A percentile compares a stretch with the other conserved stretches of the same genome.
These are phyloP conservation scores for Crypturellus tataupa DNA, from an alignment of 2,797 vertebrate species.

Conservation along the genomic window DNA sequence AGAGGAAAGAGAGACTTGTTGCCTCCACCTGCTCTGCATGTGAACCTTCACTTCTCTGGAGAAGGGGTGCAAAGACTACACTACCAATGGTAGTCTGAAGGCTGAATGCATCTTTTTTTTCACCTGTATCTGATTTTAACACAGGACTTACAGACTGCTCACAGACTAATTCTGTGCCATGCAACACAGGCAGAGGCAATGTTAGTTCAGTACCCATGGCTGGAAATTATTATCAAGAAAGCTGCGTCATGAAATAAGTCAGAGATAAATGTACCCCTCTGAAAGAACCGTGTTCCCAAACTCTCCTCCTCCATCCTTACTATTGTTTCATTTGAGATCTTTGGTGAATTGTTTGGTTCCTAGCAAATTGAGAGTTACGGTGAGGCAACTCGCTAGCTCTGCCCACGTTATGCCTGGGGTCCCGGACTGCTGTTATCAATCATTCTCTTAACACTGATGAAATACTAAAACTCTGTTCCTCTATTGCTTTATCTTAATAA, in stretches of 20 bases:
- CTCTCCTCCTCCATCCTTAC: neutral
- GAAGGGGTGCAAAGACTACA: neutral
- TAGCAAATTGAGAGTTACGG: neutral
- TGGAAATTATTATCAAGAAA: neutral
- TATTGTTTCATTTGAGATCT: neutral
- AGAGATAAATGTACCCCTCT: neutral
- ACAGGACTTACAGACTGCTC: neutral
- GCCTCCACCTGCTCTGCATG: neutral
- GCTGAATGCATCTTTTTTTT: neutral
- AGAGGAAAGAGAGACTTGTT: neutral
- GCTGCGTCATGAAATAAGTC: neutral
- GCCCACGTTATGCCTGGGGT: neutral
- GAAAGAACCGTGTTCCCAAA: neutral
- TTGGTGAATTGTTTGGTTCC: neutral
- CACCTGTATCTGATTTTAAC: neutral
- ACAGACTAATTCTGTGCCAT: neutral
- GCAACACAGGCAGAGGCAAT: neutral
- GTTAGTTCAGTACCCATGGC: neutral
- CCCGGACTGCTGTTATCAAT: neutral
- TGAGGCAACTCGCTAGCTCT: neutral
- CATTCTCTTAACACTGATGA: constrained; percentile 2
- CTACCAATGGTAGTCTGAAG: fast-evolving
- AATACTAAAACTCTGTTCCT: constrained; percentile 16
- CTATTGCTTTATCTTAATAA: constrained; percentile 60
- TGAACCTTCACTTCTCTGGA: neutral